Evolutionary conservation across 2,797 vertebrate genomes (phyloP).

Genomic region (Muraenolepis orangiensis): DNA sequence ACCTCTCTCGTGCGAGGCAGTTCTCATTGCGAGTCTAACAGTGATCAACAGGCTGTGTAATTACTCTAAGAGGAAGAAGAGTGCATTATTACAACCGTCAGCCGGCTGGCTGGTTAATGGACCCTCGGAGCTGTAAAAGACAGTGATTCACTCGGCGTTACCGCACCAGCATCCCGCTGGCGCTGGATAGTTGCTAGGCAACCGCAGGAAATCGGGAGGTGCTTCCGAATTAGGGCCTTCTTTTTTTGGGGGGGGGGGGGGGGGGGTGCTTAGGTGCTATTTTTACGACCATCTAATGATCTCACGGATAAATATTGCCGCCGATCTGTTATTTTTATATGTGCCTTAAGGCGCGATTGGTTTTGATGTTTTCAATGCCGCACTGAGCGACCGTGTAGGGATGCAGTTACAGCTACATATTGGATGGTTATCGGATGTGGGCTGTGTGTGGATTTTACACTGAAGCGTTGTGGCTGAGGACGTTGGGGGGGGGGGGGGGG

Average conservation of each 20-base stretch:
- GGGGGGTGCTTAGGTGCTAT: conserved; percentile 29
- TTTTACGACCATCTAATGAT: conserved; percentile 13
- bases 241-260: too few species aligned
- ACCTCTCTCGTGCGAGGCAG: background rate
- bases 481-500: conserved; percentile 33
- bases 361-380: conserved; percentile 45
- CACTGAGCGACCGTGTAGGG: conserved; percentile 16
- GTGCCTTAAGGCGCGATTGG: conserved; percentile 16
- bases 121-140: conserved; percentile 54
- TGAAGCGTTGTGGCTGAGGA: conserved; percentile 36
- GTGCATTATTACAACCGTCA: conserved; percentile 60
- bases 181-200: conserved; percentile 71
- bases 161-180: conserved; percentile 45
- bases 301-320: conserved; percentile 53
- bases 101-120: conserved; percentile 51
- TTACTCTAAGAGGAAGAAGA: conserved; percentile 41
- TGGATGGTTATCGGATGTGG: background rate
- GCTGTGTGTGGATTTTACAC: conserved; percentile 28
- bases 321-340: conserved; percentile 37
- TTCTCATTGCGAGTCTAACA: background rate
- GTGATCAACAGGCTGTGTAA: background rate
- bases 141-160: conserved; percentile 54
- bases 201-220: conserved; percentile 66
- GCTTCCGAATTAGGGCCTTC: conserved; percentile 65
- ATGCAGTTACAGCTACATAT: background rate